phyloP scores from a whole-genome alignment of 1,140 invertebrate genomes.

The Panagrolaimus sp. region DNA sequence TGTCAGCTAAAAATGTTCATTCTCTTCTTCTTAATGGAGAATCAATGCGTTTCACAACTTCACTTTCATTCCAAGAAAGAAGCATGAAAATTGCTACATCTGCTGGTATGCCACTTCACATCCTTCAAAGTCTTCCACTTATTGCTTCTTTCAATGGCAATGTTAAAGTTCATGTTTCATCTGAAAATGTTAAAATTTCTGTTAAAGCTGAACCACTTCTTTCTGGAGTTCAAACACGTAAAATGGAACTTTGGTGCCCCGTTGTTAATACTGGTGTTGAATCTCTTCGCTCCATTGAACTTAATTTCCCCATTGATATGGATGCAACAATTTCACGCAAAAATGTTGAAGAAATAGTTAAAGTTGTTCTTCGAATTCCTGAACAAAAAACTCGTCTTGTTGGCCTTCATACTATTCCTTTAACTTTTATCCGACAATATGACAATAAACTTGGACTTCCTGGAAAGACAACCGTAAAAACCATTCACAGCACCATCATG shows the following conservation, averaged over 20 bases:
- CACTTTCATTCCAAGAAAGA: slow-evolving; percentile 37
- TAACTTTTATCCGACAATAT: slow-evolving; percentile 31
- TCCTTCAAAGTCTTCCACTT: slow-evolving; percentile 32
- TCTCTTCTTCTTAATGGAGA: slow-evolving; percentile 18
- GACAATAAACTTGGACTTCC: background rate
- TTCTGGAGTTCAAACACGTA: slow-evolving; percentile 22
- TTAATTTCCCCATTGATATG: slow-evolving; percentile 39
- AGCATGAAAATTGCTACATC: slow-evolving; percentile 37
- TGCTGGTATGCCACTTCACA: slow-evolving; percentile 40
- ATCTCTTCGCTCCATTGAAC: slow-evolving; percentile 24
- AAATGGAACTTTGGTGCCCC: slow-evolving; percentile 31
- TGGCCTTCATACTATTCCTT: slow-evolving; percentile 30
- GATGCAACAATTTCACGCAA: slow-evolving; percentile 23
- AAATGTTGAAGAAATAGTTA: slow-evolving; percentile 30
- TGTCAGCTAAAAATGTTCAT: slow-evolving; percentile 7
- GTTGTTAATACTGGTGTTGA: slow-evolving; percentile 35
- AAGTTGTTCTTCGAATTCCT: slow-evolving; percentile 31
- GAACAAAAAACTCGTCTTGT: slow-evolving; percentile 26
- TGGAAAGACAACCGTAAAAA: background rate
- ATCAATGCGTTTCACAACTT: slow-evolving; percentile 18
- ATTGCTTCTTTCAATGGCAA: slow-evolving; percentile 30
- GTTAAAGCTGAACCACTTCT: slow-evolving; percentile 20
- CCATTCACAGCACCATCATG: background rate
- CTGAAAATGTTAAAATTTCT: slow-evolving; percentile 3
- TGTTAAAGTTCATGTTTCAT: slow-evolving; percentile 36